phyloP scores from a whole-genome alignment of 2,113 vertebrate species.

The Poicephalus meyeri region DNA sequence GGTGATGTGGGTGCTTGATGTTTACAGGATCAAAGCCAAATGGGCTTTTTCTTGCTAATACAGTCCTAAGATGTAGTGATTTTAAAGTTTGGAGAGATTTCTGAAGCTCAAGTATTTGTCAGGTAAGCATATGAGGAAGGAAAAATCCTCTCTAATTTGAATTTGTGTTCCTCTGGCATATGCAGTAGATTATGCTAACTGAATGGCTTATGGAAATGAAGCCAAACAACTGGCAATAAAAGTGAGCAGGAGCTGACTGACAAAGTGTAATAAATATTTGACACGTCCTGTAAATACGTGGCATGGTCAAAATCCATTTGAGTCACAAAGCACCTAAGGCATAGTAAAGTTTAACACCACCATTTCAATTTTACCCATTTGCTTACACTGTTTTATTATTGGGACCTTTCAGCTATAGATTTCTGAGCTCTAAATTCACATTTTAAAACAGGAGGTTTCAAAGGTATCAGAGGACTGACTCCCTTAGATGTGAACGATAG shows the following conservation, averaged over 20 bases:
- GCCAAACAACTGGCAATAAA: slow-evolving; percentile 43
- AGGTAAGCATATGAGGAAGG: background rate
- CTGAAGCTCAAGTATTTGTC: background rate
- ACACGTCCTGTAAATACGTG: slow-evolving; percentile 43
- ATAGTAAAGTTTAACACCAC: slow-evolving; percentile 2
- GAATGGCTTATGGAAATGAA: slow-evolving; percentile 36
- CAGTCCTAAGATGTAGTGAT: background rate
- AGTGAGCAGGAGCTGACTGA: slow-evolving; percentile 48
- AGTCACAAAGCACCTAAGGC: background rate
- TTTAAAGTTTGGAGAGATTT: background rate
- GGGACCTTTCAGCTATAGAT: background rate
- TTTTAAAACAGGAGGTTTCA: background rate
- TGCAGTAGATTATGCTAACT: background rate
- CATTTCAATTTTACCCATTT: slow-evolving; percentile 23
- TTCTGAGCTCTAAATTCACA: slow-evolving; percentile 2
- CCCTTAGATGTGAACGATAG: background rate
- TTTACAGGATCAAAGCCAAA: background rate
- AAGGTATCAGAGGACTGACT: background rate
- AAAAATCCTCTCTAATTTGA: background rate
- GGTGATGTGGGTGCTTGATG: background rate
- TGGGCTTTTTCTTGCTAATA: background rate
- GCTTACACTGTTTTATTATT: background rate
- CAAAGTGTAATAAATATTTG: slow-evolving; percentile 44
- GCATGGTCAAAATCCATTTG: slow-evolving; percentile 36
- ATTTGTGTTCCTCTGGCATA: slow-evolving; percentile 34